Evolutionary conservation across 2,888 invertebrate genomes (phyloP), one percentile per base, ranked within the genome.

Genomic region (Coleophora deauratella): DNA sequence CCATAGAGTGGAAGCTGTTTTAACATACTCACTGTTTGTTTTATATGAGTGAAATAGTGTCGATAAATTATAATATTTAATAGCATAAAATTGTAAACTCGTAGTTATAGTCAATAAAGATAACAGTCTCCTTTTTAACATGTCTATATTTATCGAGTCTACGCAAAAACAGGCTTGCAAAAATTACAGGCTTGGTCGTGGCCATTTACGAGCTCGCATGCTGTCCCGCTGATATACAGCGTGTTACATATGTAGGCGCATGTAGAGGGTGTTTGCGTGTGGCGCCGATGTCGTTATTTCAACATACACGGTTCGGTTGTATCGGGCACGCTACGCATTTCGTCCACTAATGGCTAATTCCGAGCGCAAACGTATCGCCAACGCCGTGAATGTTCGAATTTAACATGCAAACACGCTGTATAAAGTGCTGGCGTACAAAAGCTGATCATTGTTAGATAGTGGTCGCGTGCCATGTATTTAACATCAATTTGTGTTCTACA

Each of bases 271-370:
- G 35, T 35, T 43, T 31, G 49, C 50, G 51, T 58, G 56, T 47
- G 50, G 52, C 48, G 52, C 50, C 51, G 45, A 50, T 57, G 54
- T 59, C 51, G 54, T 56, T 59, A 55, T 52, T 61, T 53, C 54
- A 52, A 56, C 52, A 59, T 54, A 54, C 55, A 52, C 44, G 44
- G 41, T 47, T 41, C 39, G 11, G 12, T 3, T 33, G 33, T 33
- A 11, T 27, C 10, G 15, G 10, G 11, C 31, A 27, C 40, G 35
- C 31, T 10, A 50, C 45, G 40, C 40, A 37, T 34, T 43, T 44
- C 46, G 15, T 39, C 39, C 47, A 42, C 52, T 54, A 54, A 56
- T 57, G 51, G 57, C 53, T 54, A 55, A 59, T 57, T 53, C 51
- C 47, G 47, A 47, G 51, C 42, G 49, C 50, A 52, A 60, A 57